Base-by-base conservation (phyloP, 2,888 invertebrate species). In the Athalia circularis region DNA sequence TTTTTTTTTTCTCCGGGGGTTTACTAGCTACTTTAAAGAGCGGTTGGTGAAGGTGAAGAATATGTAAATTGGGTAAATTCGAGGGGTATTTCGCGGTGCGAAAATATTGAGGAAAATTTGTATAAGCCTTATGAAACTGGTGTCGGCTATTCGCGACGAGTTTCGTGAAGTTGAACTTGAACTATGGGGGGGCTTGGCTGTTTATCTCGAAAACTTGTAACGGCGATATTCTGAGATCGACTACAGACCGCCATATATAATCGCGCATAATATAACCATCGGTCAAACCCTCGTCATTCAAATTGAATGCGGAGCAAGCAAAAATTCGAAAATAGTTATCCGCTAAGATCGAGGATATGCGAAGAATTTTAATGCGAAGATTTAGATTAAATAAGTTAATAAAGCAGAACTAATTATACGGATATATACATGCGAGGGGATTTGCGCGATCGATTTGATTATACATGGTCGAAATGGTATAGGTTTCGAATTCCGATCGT, bases 401-500 rank as follows among this genome's bases (percentile, higher is more conserved):
- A 29, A 29, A 29, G 29, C 29, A 29, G 29, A 29, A 29, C 29
- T 29, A 29, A 29, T 29, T 29, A 29, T 29, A 29, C 29, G 29
- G 29, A 29, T 29, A 29, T 29, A 29, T 29, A 29, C 2, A 29
- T 29, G 29, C 29, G 29, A 29, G 29, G 29, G 29, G 29, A 29
- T 29, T 29, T 29, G 29, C 29, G 29, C 29, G 29, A 29, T 29
- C 29, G 29, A 29, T 29, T 29, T 29, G 29, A 29, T 29, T 29
- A 29, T 29, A 29, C 29, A 29, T 29, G 29, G 29, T 11, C 13
- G 45, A 82, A 83, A 80, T 84, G 83, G 81, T 29, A n/a, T n/a
- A 29, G 83, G 85, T 84, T 84, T 84, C 85, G 84, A 84, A 87
- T 87, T 88, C 83, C 85, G 81, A 78, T 81, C 80, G 82, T 82